phyloP scores from a whole-genome alignment of 2,113 vertebrate species.

The Campylomormyrus numenius region DNA sequence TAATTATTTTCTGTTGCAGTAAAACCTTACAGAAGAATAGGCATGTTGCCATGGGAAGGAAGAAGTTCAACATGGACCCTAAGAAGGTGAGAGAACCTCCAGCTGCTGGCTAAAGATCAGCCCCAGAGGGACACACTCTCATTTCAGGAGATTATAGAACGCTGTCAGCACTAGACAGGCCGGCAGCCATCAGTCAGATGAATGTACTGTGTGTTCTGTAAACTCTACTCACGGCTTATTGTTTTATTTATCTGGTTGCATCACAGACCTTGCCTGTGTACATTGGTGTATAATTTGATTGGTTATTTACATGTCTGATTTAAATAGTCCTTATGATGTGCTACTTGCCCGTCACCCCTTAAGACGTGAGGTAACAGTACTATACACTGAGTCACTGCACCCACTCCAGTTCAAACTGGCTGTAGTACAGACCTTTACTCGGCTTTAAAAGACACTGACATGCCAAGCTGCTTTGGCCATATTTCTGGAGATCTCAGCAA shows the following conservation, averaged over 20 bases:
- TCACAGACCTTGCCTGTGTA: neutral
- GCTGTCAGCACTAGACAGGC: neutral
- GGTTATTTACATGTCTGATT: neutral
- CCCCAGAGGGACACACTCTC: neutral
- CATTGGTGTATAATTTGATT: neutral
- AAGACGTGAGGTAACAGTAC: neutral
- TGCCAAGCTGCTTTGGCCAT: neutral
- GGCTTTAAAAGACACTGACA: neutral
- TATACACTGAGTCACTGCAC: neutral
- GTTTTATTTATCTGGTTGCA: neutral
- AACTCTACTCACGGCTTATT: neutral
- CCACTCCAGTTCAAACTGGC: neutral
- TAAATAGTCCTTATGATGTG: neutral
- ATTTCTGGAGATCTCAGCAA: neutral
- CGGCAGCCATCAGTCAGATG: neutral
- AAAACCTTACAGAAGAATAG: constrained; percentile 84
- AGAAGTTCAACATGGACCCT: constrained; percentile 80
- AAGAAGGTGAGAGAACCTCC: constrained; percentile 69
- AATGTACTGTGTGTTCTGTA: neutral
- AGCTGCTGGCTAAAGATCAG: neutral
- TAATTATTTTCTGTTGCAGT: constrained; percentile 45
- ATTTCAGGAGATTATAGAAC: neutral
- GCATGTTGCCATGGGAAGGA: constrained; percentile 84
- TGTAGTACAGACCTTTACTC: neutral
- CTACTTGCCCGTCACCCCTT: neutral